phyloP scores from a whole-genome alignment of 2,888 invertebrate genomes.

The Myopa tessellatipennis region DNA sequence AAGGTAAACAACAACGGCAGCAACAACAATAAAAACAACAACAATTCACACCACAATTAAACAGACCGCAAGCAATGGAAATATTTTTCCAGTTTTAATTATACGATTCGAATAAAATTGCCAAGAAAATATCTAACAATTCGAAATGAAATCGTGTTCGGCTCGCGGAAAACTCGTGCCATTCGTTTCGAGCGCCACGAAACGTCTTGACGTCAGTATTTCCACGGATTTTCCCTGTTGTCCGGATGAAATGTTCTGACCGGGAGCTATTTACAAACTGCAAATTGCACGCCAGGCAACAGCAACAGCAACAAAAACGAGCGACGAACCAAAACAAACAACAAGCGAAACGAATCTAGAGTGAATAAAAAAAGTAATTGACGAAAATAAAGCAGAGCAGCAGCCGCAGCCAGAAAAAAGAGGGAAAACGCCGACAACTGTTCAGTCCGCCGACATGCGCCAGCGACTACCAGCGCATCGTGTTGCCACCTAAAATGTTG shows the following conservation, averaged over 20 bases:
- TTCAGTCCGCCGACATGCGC: conserved; percentile 23
- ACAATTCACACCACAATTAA: not conserved
- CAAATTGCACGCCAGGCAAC: conserved; percentile 34
- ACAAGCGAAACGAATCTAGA: conserved; percentile 27
- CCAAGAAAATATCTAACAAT: conserved; percentile 3
- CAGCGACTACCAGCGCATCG: conserved; percentile 17
- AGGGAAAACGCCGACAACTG: conserved; percentile 28
- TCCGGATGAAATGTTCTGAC: conserved; percentile 55
- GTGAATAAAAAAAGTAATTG: conserved; percentile 27
- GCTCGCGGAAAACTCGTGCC: conserved; percentile 47
- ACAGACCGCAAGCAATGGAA: not conserved
- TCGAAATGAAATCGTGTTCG: conserved; percentile 30
- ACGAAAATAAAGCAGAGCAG: conserved; percentile 30
- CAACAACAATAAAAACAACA: too few species aligned
- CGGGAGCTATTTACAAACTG: conserved; percentile 62
- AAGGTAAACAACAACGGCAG: not conserved
- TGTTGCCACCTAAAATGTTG: conserved; percentile 31
- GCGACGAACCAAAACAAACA: conserved; percentile 39
- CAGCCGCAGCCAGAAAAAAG: not conserved
- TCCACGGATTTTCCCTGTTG: not conserved
- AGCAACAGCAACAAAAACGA: conserved; percentile 11
- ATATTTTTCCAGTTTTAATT: conserved; percentile 12
- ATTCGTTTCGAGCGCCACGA: conserved; percentile 33
- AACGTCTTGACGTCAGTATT: conserved; percentile 30
- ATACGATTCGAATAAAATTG: not conserved